Percentiles rank a stretch among this genome's conserved stretches.
Conservation (phyloP, 1,140 invertebrate species). For the Myzus persicae region DNA sequence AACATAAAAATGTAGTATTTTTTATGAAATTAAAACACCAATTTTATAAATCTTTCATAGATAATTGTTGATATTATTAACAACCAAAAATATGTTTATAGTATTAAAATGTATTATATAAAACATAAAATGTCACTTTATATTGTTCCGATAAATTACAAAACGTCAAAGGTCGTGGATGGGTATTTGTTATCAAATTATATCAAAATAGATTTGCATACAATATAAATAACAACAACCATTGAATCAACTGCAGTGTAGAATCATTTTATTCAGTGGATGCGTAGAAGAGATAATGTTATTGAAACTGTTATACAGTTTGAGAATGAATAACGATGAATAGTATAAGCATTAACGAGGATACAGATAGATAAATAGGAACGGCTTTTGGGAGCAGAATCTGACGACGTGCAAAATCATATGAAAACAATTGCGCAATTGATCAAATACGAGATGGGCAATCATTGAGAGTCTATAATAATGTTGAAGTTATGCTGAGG, state of each 20-base stretch:
- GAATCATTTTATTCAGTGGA: neutral
- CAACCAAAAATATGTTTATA: neutral
- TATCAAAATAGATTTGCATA: constrained; percentile 24
- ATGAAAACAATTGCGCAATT: constrained; percentile 47
- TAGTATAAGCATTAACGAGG: constrained; percentile 26
- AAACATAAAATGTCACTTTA: neutral
- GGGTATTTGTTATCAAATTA: neutral
- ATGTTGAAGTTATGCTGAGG: constrained; percentile 12
- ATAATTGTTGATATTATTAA: neutral
- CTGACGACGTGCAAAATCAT: constrained; percentile 27
- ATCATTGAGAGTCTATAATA: constrained; percentile 33
- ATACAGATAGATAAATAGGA: constrained; percentile 28
- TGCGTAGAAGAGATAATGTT: neutral
- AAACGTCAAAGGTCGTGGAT: neutral
- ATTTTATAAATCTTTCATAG: neutral
- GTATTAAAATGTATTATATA: neutral
- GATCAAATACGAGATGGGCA: constrained; percentile 29
- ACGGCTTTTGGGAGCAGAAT: constrained; percentile 40
- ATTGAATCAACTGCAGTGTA: neutral
- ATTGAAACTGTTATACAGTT: neutral
- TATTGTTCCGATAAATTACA: neutral
- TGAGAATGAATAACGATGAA: constrained; percentile 28
- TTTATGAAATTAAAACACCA: neutral
- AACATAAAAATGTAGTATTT: neutral
- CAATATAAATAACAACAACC: constrained; percentile 23